Percentiles rank a stretch among this genome's conserved stretches.
phyloP scores from a whole-genome alignment of 1,140 invertebrate genomes.

The Thalassaphorura encarpata region DNA sequence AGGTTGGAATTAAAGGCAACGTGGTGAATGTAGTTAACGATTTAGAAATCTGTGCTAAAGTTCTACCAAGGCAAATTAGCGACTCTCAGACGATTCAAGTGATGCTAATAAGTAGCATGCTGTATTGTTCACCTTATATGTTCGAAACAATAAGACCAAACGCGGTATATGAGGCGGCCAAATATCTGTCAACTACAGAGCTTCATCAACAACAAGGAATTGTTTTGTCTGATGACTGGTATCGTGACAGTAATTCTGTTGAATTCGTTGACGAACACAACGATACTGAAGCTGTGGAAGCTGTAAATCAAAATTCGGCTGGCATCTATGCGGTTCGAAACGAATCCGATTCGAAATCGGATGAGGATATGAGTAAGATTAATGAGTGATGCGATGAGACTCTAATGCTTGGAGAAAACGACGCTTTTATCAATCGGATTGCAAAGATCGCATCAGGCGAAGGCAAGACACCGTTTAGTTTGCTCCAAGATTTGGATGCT shows the following conservation, averaged over 20 bases:
- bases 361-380: not conserved
- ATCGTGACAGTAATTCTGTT: too few relatives aligned
- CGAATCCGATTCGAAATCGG: not conserved
- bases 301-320: too few relatives aligned
- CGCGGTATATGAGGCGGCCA: conserved; percentile 6
- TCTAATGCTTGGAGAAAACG: not conserved
- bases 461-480: not conserved
- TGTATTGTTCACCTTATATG: conserved; percentile 10
- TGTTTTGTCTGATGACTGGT: conserved; percentile 15
- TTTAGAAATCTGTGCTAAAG: conserved; percentile 8
- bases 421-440: too few relatives aligned
- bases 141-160: conserved; percentile 18
- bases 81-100: conserved; percentile 21
- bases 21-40: conserved; percentile 23
- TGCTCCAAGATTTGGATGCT: not conserved
- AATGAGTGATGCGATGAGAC: not conserved
- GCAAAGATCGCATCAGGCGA: not conserved
- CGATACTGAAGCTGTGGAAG: too few relatives aligned
- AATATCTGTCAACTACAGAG: conserved; percentile 10
- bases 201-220: conserved; percentile 9
- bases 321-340: too few relatives aligned
- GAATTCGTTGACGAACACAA: too few relatives aligned
- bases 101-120: conserved; percentile 11
- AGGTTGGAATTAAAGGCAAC: conserved; percentile 17
- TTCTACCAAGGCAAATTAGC: conserved; percentile 16